phyloP scores from a whole-genome alignment of 2,888 invertebrate species.

The Ferdinandea cuprea region DNA sequence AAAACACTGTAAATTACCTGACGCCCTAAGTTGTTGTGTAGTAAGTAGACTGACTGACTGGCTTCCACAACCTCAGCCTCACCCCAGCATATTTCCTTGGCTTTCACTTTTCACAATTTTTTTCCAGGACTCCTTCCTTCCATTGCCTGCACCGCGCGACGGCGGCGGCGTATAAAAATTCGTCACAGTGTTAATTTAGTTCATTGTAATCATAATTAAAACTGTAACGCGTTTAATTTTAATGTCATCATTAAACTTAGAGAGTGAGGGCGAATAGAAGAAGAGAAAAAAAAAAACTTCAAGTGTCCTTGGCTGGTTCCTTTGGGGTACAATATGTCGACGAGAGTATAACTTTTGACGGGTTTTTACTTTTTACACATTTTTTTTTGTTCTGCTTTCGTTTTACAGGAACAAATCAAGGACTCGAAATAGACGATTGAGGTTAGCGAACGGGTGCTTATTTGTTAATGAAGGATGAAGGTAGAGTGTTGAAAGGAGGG shows the following conservation, averaged over 20 bases:
- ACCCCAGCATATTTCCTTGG: slow-evolving; percentile 24
- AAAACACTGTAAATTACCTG: slow-evolving; percentile 71
- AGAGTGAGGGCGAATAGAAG: slow-evolving; percentile 5
- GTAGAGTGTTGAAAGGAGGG: slow-evolving; percentile 51
- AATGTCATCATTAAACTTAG: slow-evolving; percentile 67
- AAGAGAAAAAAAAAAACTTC: slow-evolving; percentile 6
- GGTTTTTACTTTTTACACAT: slow-evolving; percentile 12
- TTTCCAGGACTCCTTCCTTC: not conserved
- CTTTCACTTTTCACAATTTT: slow-evolving; percentile 6
- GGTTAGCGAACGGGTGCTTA: slow-evolving; percentile 73
- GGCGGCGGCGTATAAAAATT: slow-evolving; percentile 28
- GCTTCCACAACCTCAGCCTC: slow-evolving; percentile 16
- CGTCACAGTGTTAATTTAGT: slow-evolving; percentile 71
- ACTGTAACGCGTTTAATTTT: slow-evolving; percentile 71
- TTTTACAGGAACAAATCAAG: slow-evolving; percentile 54
- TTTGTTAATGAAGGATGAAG: slow-evolving; percentile 71
- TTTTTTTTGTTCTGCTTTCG: slow-evolving; percentile 6
- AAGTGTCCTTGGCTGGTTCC: slow-evolving; percentile 35
- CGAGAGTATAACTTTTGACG: slow-evolving; percentile 60
- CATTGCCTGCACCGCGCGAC: not conserved
- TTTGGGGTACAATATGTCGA: slow-evolving; percentile 43
- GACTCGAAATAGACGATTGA: slow-evolving; percentile 69
- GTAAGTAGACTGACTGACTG: no score
- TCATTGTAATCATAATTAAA: slow-evolving; percentile 74
- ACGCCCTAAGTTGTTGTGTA: slow-evolving; percentile 43